Conservation (phyloP, 2,797 vertebrate species). For the Otus scops region DNA sequence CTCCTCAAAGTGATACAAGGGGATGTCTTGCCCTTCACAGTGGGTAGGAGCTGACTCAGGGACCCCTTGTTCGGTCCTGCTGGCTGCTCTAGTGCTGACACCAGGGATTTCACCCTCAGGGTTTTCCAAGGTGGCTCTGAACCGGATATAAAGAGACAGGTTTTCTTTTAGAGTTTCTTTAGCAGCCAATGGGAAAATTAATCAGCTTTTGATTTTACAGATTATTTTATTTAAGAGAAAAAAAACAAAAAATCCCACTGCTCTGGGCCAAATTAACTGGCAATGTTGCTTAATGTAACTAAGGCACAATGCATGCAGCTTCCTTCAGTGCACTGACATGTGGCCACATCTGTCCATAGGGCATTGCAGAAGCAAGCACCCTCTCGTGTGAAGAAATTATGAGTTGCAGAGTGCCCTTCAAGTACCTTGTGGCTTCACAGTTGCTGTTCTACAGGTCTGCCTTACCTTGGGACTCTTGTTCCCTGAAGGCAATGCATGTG, state of each 20-base stretch:
- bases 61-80: neutral
- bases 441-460: neutral
- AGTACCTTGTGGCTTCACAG: neutral
- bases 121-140: neutral
- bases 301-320: neutral
- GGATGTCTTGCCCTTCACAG: neutral
- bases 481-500: neutral
- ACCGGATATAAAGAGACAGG: neutral
- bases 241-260: neutral
- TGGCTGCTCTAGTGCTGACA: neutral
- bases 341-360: neutral
- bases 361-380: neutral
- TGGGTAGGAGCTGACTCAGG: neutral
- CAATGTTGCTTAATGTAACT: neutral
- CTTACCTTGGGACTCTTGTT: neutral
- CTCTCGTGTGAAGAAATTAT: neutral
- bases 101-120: accelerated
- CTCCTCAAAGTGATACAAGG: neutral
- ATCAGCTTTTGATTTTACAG: neutral
- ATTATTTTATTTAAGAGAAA: neutral
- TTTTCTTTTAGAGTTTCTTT: neutral
- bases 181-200: neutral
- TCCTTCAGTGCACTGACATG: neutral
- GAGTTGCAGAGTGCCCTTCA: neutral
- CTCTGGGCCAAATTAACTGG: neutral